These are phyloP conservation scores for Melipona bicolor DNA, from an alignment of 2,888 invertebrate genomes.

Conservation along the genomic window DNA sequence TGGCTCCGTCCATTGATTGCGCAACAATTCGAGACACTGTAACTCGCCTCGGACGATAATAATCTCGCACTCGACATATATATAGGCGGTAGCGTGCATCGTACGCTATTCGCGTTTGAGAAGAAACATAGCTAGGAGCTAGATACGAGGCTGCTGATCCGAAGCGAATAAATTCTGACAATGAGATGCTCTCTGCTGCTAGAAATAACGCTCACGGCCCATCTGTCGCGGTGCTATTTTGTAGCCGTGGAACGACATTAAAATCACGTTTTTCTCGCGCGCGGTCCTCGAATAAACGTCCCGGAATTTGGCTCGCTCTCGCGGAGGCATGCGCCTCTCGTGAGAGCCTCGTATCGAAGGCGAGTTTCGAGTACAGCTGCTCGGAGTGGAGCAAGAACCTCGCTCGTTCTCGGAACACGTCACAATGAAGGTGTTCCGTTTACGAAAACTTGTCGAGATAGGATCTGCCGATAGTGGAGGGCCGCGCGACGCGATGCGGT, in stretches of 20 bases:
- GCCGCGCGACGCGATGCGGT: slow-evolving; percentile 5
- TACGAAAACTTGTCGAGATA: slow-evolving; percentile 52
- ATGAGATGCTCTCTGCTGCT: not conserved
- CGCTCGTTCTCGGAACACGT: not conserved
- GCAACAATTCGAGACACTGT: not conserved
- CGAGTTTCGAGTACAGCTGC: not conserved
- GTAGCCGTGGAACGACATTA: not conserved
- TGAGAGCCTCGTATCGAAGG: not conserved
- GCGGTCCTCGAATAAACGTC: not conserved
- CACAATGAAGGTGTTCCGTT: slow-evolving; percentile 36
- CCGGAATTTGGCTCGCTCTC: not conserved
- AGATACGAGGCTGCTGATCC: not conserved
- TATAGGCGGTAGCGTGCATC: not conserved
- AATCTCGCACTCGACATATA: not conserved
- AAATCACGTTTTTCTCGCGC: not conserved
- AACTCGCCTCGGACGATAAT: not conserved
- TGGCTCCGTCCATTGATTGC: not conserved
- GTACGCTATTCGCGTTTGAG: not conserved
- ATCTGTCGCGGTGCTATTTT: not conserved
- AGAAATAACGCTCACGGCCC: not conserved
- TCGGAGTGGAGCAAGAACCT: not conserved
- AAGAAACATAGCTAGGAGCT: too few species aligned
- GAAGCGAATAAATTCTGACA: not conserved
- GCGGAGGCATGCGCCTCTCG: not conserved
- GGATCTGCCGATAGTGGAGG: slow-evolving; percentile 42